Evolutionary conservation across 2,888 invertebrate species (phyloP).

Genomic region (Agelastica alni): DNA sequence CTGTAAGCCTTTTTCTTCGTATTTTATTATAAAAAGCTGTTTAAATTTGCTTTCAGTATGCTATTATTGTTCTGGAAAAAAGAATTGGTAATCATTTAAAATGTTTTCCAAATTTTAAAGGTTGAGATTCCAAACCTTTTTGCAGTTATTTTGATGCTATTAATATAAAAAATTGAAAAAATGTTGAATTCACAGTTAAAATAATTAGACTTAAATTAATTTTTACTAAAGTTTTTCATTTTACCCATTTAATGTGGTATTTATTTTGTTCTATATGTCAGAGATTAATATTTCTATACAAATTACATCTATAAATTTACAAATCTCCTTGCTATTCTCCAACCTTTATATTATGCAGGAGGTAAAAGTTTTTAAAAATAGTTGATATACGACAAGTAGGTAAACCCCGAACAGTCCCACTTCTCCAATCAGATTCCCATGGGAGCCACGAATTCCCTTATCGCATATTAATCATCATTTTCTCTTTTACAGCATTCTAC

Average conservation of each 20-base stretch:
- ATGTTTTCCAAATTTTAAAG: too few species aligned
- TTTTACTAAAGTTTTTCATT: not conserved
- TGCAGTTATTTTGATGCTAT: too few species aligned
- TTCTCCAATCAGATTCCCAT: constrained; percentile 39
- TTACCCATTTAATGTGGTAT: not conserved
- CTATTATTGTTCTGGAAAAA: too few species aligned
- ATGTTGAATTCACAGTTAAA: too few species aligned
- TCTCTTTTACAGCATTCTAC: constrained; percentile 15
- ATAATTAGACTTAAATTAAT: not conserved
- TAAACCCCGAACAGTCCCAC: constrained; percentile 23
- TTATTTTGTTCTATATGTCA: not conserved
- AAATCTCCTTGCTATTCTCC: constrained; percentile 1
- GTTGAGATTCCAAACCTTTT: too few species aligned
- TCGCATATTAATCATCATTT: constrained; percentile 40
- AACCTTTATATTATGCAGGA: constrained; percentile 24
- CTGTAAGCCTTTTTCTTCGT: too few species aligned
- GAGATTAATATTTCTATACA: constrained; percentile 4
- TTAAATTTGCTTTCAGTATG: too few species aligned
- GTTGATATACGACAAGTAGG: constrained; percentile 28
- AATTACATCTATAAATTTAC: constrained; percentile 15
- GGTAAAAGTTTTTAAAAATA: constrained; percentile 21
- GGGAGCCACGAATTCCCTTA: constrained; percentile 39
- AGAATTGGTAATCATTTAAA: too few species aligned
- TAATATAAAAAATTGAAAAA: too few species aligned
- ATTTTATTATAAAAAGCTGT: too few species aligned